Base-by-base conservation (phyloP, 2,888 invertebrate genomes). In the Scelioninae gen. 2 region DNA sequence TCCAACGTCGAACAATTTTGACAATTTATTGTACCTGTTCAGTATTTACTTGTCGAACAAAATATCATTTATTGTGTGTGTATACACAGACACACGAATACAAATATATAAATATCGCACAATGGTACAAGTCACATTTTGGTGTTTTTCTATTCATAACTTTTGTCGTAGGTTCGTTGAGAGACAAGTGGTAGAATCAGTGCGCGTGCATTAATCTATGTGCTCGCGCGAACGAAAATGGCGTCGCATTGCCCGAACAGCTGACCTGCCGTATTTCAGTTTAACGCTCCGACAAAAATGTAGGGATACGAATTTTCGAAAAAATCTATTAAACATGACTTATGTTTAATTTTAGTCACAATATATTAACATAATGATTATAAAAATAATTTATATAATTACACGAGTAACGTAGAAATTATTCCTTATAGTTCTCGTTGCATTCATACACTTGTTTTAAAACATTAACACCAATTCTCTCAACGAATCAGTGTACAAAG, bases 111-210 rank as follows among this genome's bases (percentile, higher is more conserved):
- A 57, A 1, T 48, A 63, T 55, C 60, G 71, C 74, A 71, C 57
- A 68, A 67, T 63, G 13, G 61, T 67, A 71, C 74, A 68, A 71
- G 67, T 48, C 53, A 61, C 63, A 68, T 67, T 71, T 70, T 65
- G 11, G 69, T 73, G 64, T 73, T 53, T 53, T 64, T 70, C 55
- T 10, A 48, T 65, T 60, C n/a, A 39, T 45, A 37, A 22, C n/a
- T n/a, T 60, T 69, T 53, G 31, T 25, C 41, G 43, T 28, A 19
- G 15, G 61, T 74, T 43, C 63, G 64, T 63, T 69, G 53, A 64
- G 52, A 48, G 58, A 58, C 35, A 13, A 25, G 15, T 33, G 18
- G 13, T 18, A 33, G 48, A 2, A 33, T 48, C 31, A 33, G 22
- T 48, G 18, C 2, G 1, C 6, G 5, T 4, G n/a, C n/a, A n/a